Evolutionary conservation across 2,888 invertebrate species (phyloP).

Genomic region (Leptinotarsa haldemani): DNA sequence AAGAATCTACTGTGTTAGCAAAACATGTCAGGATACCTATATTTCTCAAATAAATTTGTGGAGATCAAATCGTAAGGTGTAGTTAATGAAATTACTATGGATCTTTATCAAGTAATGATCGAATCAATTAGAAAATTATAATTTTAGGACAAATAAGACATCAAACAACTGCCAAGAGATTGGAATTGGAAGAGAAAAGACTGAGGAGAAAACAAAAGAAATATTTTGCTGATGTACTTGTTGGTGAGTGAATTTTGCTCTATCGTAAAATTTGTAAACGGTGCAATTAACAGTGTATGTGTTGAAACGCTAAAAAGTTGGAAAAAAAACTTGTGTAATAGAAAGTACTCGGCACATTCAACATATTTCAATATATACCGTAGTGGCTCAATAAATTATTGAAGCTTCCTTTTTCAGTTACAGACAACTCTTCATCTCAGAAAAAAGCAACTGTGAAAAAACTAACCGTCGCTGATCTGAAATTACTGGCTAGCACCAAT

Average conservation of each 20-base stretch:
- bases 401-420: slow-evolving; percentile 68
- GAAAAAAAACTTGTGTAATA: too few species aligned
- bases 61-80: too few species aligned
- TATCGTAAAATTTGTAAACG: slow-evolving; percentile 20
- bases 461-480: slow-evolving; percentile 75
- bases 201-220: slow-evolving; percentile 50
- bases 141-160: slow-evolving; percentile 48
- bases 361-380: neutral
- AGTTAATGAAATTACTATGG: too few species aligned
- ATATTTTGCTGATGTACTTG: slow-evolving; percentile 75
- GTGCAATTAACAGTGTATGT: neutral
- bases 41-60: too few species aligned
- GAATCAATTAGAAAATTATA: neutral
- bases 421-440: slow-evolving; percentile 72
- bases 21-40: too few species aligned
- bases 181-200: slow-evolving; percentile 51
- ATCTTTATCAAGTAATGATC: too few species aligned
- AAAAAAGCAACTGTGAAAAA: slow-evolving; percentile 77
- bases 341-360: too few species aligned
- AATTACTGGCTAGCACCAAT: slow-evolving; percentile 72
- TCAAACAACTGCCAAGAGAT: slow-evolving; percentile 57
- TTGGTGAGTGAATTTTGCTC: slow-evolving; percentile 68
- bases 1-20: too few species aligned
- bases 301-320: too few species aligned
- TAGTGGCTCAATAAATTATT: neutral